Evolutionary conservation across 2,888 invertebrate genomes (phyloP).

Genomic region (Mystacides longicornis): DNA sequence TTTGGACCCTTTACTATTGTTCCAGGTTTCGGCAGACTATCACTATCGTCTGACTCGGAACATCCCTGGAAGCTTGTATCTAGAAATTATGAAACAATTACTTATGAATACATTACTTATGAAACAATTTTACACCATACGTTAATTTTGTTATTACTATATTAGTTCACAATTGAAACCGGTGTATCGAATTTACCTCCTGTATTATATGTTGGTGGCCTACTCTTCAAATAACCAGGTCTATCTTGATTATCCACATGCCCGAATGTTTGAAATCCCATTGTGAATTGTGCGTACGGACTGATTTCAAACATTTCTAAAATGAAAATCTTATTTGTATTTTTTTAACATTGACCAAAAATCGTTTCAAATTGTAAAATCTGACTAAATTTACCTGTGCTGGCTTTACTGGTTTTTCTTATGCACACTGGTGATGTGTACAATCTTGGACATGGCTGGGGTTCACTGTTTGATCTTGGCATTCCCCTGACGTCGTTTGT

Average conservation of each 20-base stretch:
- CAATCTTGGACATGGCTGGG: constrained; percentile 31
- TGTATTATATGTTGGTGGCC: constrained; percentile 17
- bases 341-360: no score
- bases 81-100: constrained; percentile 31
- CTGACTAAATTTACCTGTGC: constrained; percentile 23
- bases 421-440: constrained; percentile 46
- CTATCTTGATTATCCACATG: constrained; percentile 46
- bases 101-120: neutral
- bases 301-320: constrained; percentile 45
- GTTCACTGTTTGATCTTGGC: constrained; percentile 18
- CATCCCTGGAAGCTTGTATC: constrained; percentile 49
- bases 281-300: constrained; percentile 47
- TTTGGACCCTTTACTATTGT: constrained; percentile 43
- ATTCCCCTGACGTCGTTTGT: constrained; percentile 10
- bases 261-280: constrained; percentile 46
- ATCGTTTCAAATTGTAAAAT: no score
- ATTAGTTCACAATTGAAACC: no score
- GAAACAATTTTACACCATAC: neutral
- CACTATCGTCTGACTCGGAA: constrained; percentile 48
- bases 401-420: constrained; percentile 35
- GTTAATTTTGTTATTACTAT: neutral
- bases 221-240: constrained; percentile 37
- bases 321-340: no score
- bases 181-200: no score
- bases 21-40: constrained; percentile 45